phyloP scores from a whole-genome alignment of 2,888 invertebrate species.

The Scrobipalpa costella region DNA sequence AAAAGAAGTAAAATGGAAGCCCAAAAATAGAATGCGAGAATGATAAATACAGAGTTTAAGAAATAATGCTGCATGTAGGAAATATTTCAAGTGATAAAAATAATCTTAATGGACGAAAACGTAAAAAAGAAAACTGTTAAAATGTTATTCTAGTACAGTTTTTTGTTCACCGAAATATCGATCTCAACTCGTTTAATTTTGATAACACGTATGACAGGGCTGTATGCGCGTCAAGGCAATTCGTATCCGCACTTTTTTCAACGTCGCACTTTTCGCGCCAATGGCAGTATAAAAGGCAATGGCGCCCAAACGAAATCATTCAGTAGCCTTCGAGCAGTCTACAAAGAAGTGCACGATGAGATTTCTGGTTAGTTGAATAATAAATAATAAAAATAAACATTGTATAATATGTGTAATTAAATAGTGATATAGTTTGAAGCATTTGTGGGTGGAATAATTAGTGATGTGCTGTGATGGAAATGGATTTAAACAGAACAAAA shows the following conservation, averaged over 20 bases:
- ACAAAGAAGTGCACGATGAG: slow-evolving; percentile 79
- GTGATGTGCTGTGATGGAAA: slow-evolving; percentile 37
- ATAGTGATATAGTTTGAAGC: slow-evolving; percentile 30
- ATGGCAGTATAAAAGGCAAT: slow-evolving; percentile 67
- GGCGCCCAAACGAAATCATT: slow-evolving; percentile 69
- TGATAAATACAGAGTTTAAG: too few relatives aligned
- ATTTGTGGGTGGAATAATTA: slow-evolving; percentile 28
- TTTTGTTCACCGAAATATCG: not conserved
- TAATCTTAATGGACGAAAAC: too few relatives aligned
- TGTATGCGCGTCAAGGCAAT: not conserved
- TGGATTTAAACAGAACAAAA: slow-evolving; percentile 1
- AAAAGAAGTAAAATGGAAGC: too few relatives aligned
- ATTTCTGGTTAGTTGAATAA: slow-evolving; percentile 71
- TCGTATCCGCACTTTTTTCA: slow-evolving; percentile 65
- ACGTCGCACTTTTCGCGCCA: slow-evolving; percentile 60
- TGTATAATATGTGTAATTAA: slow-evolving; percentile 19
- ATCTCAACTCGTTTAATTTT: not conserved
- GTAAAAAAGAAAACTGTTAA: not conserved
- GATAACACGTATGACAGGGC: not conserved
- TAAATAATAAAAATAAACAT: slow-evolving; percentile 19
- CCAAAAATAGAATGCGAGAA: too few relatives aligned
- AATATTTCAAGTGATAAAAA: too few relatives aligned
- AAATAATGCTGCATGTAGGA: too few relatives aligned
- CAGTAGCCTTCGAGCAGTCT: slow-evolving; percentile 80
- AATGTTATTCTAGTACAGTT: not conserved